Percentiles rank a stretch among this genome's conserved stretches.
These are phyloP conservation scores for Arctia plantaginis DNA, from an alignment of 2,888 invertebrate genomes.

Conservation along the genomic window DNA sequence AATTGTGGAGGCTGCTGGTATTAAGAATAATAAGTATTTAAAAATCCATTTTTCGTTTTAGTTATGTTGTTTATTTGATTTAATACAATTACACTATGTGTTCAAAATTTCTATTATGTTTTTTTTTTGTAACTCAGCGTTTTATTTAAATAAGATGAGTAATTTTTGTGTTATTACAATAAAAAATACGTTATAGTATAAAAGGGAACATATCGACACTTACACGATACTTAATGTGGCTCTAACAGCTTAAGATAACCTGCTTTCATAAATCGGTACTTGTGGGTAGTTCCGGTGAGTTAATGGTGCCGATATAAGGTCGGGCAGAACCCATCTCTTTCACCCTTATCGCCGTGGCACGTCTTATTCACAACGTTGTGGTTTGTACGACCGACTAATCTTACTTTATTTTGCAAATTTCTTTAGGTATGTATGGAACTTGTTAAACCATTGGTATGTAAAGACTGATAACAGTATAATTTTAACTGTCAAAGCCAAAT, in stretches of 20 bases:
- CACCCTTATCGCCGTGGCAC: conserved; percentile 61
- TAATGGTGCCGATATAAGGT: conserved; percentile 72
- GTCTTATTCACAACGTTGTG: conserved; percentile 32
- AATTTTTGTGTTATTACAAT: not conserved
- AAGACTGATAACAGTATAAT: not conserved
- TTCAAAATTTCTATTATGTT: not conserved
- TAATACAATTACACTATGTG: not conserved
- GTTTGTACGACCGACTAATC: conserved; percentile 16
- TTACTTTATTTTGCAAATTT: not conserved
- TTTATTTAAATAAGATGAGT: not conserved
- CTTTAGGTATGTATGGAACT: not conserved
- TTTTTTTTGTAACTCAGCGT: not conserved
- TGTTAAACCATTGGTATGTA: not conserved
- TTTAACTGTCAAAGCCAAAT: no score
- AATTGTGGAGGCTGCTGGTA: not conserved
- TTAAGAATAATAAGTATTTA: no score
- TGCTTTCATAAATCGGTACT: conserved; percentile 56
- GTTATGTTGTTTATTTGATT: not conserved
- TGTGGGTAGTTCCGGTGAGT: conserved; percentile 55
- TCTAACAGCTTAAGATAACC: conserved; percentile 50
- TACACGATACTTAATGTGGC: not conserved
- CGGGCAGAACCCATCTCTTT: conserved; percentile 66
- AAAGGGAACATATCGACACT: not conserved
- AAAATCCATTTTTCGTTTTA: not conserved
- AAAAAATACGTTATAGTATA: not conserved